Evolutionary conservation across 2,888 invertebrate species (phyloP).

Genomic region (Pollenia amentaria): DNA sequence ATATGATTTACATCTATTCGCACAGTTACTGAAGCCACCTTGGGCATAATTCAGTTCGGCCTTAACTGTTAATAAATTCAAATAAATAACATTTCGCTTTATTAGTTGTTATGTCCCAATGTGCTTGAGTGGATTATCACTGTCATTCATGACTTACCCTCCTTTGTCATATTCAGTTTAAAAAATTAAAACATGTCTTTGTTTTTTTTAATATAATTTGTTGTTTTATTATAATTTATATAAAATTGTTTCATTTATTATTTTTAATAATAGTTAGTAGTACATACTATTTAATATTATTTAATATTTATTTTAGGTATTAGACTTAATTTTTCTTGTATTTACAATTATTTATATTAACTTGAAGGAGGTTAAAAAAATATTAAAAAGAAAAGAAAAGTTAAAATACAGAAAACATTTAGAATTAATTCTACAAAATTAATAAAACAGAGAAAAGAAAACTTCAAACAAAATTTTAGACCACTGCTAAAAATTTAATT

Average conservation of each 20-base stretch:
- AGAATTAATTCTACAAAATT: background rate
- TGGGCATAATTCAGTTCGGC: too few species aligned
- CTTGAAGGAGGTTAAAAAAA: slow-evolving; percentile 18
- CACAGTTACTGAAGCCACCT: too few species aligned
- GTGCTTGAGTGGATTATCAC: background rate
- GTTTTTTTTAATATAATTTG: slow-evolving; percentile 44
- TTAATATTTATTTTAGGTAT: slow-evolving; percentile 52
- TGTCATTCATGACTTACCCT: background rate
- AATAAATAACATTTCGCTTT: too few species aligned
- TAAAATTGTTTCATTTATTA: slow-evolving; percentile 72
- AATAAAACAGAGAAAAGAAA: background rate
- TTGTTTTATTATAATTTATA: slow-evolving; percentile 67
- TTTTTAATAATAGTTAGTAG: slow-evolving; percentile 60
- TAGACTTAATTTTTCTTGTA: slow-evolving; percentile 49
- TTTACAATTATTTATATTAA: slow-evolving; percentile 65
- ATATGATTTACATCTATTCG: too few species aligned
- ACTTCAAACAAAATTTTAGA: background rate
- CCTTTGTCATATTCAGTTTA: background rate
- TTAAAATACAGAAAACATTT: slow-evolving; percentile 7
- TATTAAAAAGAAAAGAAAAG: slow-evolving; percentile 24
- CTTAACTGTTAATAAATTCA: too few species aligned
- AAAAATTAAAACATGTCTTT: background rate
- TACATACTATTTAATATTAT: slow-evolving; percentile 67
- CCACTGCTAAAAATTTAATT: slow-evolving; percentile 65
- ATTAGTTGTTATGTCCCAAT: too few species aligned